Conservation (phyloP, 2,113 vertebrate species). For the Columbina picui region DNA sequence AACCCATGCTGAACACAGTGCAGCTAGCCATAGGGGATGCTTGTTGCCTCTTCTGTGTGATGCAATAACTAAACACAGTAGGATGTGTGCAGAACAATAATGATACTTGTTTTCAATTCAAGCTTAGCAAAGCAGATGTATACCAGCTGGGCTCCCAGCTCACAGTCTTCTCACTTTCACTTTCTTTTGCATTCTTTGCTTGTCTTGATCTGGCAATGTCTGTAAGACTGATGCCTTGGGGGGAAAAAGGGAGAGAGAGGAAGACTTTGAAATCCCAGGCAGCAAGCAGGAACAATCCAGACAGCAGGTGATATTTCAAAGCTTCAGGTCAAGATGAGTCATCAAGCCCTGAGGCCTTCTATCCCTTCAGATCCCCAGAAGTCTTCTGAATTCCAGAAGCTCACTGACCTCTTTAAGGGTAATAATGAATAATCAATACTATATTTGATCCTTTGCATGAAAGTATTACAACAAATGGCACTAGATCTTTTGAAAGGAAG, state of each 20-base stretch:
- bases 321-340: constrained; percentile 53
- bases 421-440: constrained; percentile 66
- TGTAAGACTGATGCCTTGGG: constrained; percentile 8
- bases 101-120: constrained; percentile 6
- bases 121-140: constrained; percentile 31
- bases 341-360: constrained; percentile 20
- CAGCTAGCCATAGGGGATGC: not conserved
- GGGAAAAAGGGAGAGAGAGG: not conserved
- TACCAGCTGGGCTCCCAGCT: constrained; percentile 5
- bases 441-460: constrained; percentile 52
- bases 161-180: constrained; percentile 26
- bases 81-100: not conserved
- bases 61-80: not conserved
- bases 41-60: not conserved
- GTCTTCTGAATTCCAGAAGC: constrained; percentile 53
- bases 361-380: constrained; percentile 26
- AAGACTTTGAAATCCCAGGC: constrained; percentile 47
- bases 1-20: not conserved
- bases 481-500: constrained; percentile 32
- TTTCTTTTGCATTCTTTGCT: constrained; percentile 47
- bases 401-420: constrained; percentile 50
- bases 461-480: constrained; percentile 26
- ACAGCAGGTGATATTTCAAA: constrained; percentile 68
- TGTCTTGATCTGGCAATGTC: constrained; percentile 46
- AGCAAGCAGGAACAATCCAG: constrained; percentile 41